Conservation (phyloP, 1,140 invertebrate species). For the Helicoverpa armigera region DNA sequence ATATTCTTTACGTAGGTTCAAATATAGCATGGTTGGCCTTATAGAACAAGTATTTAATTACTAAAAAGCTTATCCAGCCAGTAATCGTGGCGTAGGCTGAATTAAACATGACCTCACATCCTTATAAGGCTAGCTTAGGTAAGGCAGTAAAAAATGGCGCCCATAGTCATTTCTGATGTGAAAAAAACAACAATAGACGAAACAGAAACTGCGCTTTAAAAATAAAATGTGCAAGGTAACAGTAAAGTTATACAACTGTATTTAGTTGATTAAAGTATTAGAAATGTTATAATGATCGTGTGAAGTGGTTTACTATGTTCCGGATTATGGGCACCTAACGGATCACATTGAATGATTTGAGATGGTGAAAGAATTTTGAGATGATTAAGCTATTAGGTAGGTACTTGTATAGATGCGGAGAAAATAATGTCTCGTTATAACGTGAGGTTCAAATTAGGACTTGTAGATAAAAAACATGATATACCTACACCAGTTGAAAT, state of each 20-base stretch:
- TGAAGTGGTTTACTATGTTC: constrained; percentile 23
- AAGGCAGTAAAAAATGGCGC: constrained; percentile 14
- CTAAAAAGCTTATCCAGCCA: constrained; percentile 33
- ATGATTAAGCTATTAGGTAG: not conserved
- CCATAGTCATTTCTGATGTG: constrained; percentile 21
- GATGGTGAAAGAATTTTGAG: not conserved
- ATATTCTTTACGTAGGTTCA: not conserved
- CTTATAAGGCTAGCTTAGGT: constrained; percentile 30
- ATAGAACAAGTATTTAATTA: constrained; percentile 5
- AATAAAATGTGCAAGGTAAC: constrained; percentile 36
- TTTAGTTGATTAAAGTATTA: constrained; percentile 28
- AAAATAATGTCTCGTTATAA: too few species aligned
- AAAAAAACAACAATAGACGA: constrained; percentile 25
- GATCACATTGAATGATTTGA: not conserved
- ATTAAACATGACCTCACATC: constrained; percentile 36
- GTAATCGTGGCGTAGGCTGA: constrained; percentile 33
- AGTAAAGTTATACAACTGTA: constrained; percentile 18
- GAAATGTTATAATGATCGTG: constrained; percentile 13
- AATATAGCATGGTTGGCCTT: constrained; percentile 11
- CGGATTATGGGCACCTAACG: constrained; percentile 18
- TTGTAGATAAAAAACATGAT: too few species aligned
- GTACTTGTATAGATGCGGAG: not conserved
- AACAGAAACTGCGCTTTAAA: constrained; percentile 20
- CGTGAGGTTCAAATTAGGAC: too few species aligned
- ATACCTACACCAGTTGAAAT: too few species aligned